These are phyloP conservation scores for Drosophila anomelani DNA, from an alignment of 2,888 invertebrate species.

Conservation along the genomic window DNA sequence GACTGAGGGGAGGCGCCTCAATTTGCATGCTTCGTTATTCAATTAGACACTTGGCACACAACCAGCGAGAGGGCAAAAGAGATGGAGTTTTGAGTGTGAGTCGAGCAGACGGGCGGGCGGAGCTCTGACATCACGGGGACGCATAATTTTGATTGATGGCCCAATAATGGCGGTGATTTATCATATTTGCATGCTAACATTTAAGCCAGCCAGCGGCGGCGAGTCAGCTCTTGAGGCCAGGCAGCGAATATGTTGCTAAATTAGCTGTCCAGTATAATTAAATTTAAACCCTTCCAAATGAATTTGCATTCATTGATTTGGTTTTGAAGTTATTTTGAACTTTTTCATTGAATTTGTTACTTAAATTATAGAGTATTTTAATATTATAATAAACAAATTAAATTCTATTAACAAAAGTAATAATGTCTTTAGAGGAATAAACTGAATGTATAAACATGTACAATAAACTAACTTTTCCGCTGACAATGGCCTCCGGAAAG, in stretches of 20 bases:
- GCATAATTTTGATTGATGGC: constrained; percentile 84
- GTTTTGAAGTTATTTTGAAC: background rate
- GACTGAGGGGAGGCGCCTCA: constrained; percentile 58
- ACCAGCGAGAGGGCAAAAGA: constrained; percentile 16
- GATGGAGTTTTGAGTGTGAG: constrained; percentile 6
- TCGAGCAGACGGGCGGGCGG: constrained; percentile 13
- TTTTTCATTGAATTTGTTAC: background rate
- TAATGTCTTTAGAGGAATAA: too few species aligned
- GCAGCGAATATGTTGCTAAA: constrained; percentile 12
- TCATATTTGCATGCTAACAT: constrained; percentile 82
- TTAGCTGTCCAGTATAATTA: constrained; percentile 28
- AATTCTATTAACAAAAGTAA: too few species aligned
- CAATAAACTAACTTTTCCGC: background rate
- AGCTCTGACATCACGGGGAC: constrained; percentile 43
- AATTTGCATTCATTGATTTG: background rate
- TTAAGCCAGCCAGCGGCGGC: constrained; percentile 36
- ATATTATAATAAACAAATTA: background rate
- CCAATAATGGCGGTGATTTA: constrained; percentile 84
- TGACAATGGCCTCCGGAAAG: constrained; percentile 17
- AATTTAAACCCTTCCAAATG: constrained; percentile 22
- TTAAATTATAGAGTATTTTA: background rate
- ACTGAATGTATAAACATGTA: too few species aligned
- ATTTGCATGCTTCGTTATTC: constrained; percentile 81
- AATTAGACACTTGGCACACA: constrained; percentile 78
- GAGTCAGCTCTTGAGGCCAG: constrained; percentile 26